A percentile compares a stretch with the other conserved stretches of the same genome.
phyloP scores from a whole-genome alignment of 2,113 vertebrate genomes.

The Mormoops blainvillei region DNA sequence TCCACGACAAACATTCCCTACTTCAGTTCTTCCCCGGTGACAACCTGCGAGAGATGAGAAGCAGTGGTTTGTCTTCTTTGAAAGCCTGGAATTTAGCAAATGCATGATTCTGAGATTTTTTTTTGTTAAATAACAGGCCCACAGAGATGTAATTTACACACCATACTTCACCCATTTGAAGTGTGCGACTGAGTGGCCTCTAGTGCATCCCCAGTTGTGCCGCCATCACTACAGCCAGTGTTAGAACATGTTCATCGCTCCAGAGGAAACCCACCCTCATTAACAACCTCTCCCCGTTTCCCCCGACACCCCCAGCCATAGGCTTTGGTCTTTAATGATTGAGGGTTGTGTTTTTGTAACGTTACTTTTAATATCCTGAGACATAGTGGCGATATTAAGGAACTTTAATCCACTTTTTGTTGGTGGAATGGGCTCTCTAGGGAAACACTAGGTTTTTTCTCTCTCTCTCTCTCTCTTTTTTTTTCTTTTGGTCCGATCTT shows the following conservation, averaged over 20 bases:
- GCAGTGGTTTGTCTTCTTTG: not conserved
- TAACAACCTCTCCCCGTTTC: no score
- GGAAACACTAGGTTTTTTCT: not conserved
- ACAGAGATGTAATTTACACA: not conserved
- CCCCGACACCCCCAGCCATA: not conserved
- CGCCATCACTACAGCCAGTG: accelerated
- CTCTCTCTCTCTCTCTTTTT: not conserved
- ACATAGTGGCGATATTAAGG: not conserved
- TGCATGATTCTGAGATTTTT: not conserved
- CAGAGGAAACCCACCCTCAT: not conserved
- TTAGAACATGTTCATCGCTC: not conserved
- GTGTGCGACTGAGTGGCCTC: accelerated
- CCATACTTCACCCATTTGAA: accelerated
- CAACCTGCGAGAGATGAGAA: not conserved
- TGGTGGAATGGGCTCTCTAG: not conserved
- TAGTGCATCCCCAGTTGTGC: accelerated
- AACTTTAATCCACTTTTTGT: not conserved
- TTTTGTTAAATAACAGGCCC: not conserved
- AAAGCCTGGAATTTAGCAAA: not conserved
- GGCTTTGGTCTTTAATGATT: not conserved
- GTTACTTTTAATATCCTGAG: not conserved
- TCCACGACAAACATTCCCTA: not conserved
- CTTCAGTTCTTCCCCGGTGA: accelerated
- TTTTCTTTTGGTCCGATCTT: not conserved
- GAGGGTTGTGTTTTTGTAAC: not conserved